Evolutionary conservation across 2,797 vertebrate species (phyloP), one percentile per base, ranked within the genome.

Genomic region (Pipistrellus pygmaeus): DNA sequence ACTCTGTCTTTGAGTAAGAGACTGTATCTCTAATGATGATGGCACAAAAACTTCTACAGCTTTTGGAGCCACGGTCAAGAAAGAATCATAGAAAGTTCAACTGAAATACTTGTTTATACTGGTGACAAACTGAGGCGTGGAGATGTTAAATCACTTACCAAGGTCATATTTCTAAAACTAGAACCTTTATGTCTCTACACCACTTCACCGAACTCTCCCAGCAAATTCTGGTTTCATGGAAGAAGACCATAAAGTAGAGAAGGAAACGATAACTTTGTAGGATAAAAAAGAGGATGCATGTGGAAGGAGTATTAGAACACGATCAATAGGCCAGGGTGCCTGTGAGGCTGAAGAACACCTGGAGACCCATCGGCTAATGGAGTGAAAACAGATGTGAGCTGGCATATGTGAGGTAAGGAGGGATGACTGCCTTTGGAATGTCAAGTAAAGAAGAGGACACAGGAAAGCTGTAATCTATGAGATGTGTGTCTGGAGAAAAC

Each of bases 11-110:
- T 27, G 60, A 73, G 9, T 44, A 72, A 77, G 32, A 84, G n/a
- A 30, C n/a, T 51, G 0, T 48, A 91, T 23, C 12, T 77, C n/a
- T 72, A 13, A 53, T 23, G 25, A n/a, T 48, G 51, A 64, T 21
- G 27, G 21, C 38, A 64, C 62, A 64, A 32, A 71, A 81, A 44
- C 23, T 68, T 25, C 23, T 90, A 10, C 15, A 60, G 11, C 23
- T 30, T 77, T 85, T 55, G 30, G n/a, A 84, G n/a, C 3, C 57
- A 66, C 10, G 23, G 44, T 64, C 71, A 90, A 88, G 13, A 76
- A 88, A 90, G 14, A 91, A 96, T 51, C 76, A 75, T 38, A 77
- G 25, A 27, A 81, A 93, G n/a, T 68, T 82, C 4, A 60, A 46
- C 2, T 21, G 11, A 5, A 78, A 72, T 53, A 32, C 80, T 68